Evolutionary conservation across 2,888 invertebrate species (phyloP).

Genomic region (Gisinianus flammeolus): DNA sequence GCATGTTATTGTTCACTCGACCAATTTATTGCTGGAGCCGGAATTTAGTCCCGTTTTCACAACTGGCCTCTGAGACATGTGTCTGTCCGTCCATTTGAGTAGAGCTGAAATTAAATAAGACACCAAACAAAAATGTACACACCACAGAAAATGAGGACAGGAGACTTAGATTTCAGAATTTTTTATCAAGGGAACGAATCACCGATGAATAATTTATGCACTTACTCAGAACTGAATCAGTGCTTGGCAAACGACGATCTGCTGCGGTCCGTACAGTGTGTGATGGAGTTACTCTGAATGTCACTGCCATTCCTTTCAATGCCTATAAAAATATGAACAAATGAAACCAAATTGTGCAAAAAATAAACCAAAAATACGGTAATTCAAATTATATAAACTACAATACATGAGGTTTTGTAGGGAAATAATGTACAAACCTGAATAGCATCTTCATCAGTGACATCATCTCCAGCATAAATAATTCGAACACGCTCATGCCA

Average conservation of each 20-base stretch:
- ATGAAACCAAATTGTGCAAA: background rate
- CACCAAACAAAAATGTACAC: background rate
- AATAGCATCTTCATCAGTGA: constrained; percentile 90
- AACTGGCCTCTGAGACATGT: constrained; percentile 78
- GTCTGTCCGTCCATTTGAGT: constrained; percentile 86
- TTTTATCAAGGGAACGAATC: too few species aligned
- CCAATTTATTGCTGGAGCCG: constrained; percentile 50
- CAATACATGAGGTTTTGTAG: too few species aligned
- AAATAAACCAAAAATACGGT: background rate
- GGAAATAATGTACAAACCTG: too few species aligned
- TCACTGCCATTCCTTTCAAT: constrained; percentile 90
- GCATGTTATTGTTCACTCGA: constrained; percentile 45
- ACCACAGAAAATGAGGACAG: too few species aligned
- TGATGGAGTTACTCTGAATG: constrained; percentile 85
- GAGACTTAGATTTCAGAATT: background rate
- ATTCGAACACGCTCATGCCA: constrained; percentile 75
- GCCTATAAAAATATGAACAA: constrained; percentile 68
- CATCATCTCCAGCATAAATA: constrained; percentile 87
- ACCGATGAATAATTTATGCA: too few species aligned
- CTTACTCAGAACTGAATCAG: constrained; percentile 87
- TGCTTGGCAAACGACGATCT: constrained; percentile 83
- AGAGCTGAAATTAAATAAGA: background rate
- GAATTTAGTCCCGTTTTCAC: constrained; percentile 64
- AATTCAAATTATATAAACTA: background rate
- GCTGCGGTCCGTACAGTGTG: constrained; percentile 85